These are phyloP conservation scores for Cygnus olor DNA, from an alignment of 2,797 vertebrate genomes.

Conservation along the genomic window DNA sequence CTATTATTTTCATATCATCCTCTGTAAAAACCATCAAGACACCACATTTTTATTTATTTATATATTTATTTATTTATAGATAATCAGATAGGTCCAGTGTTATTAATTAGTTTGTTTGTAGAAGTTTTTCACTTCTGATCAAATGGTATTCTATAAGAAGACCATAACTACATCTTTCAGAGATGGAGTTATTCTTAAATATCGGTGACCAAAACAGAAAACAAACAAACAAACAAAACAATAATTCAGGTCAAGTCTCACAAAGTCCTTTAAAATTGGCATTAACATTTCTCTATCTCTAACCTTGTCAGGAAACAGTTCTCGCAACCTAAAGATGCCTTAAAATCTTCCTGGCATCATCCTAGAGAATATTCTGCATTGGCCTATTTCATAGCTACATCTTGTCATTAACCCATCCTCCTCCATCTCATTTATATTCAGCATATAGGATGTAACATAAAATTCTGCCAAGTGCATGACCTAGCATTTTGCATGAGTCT, in stretches of 20 bases:
- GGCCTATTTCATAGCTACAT: not conserved
- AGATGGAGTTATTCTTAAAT: not conserved
- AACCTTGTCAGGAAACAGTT: not conserved
- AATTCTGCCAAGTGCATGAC: slow-evolving; percentile 30
- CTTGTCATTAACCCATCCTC: slow-evolving; percentile 15
- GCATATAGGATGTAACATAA: not conserved
- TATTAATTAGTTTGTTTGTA: not conserved
- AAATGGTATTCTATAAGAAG: not conserved
- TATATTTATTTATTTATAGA: not conserved
- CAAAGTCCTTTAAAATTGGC: not conserved
- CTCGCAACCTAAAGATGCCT: not conserved
- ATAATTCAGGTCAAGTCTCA: not conserved
- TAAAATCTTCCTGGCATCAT: not conserved
- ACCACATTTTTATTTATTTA: not conserved
- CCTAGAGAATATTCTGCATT: not conserved
- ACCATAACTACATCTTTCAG: not conserved
- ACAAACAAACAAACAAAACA: not conserved
- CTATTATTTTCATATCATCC: not conserved
- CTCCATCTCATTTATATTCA: slow-evolving; percentile 35
- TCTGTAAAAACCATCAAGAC: not conserved
- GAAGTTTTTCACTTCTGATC: not conserved
- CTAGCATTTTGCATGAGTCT: slow-evolving; percentile 19
- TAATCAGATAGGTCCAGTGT: not conserved
- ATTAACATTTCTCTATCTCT: not conserved
- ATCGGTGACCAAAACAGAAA: not conserved